These are phyloP conservation scores for Chinchilla lanigera DNA, from an alignment of 2,113 vertebrate species.

Conservation along the genomic window DNA sequence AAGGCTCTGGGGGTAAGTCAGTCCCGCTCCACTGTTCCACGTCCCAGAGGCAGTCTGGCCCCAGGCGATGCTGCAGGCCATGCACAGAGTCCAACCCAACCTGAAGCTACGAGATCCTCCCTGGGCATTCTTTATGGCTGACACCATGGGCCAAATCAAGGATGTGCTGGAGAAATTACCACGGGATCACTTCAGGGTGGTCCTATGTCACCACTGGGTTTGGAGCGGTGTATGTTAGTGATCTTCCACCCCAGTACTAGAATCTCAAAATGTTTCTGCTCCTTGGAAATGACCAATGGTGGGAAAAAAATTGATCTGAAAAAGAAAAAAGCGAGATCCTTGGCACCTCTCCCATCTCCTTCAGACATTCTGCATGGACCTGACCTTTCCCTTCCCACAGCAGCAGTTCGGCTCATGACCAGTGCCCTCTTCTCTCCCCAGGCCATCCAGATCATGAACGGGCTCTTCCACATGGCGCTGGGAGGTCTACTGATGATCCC, in stretches of 20 bases:
- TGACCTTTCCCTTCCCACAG: not conserved
- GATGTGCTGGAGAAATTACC: not conserved
- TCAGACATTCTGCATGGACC: not conserved
- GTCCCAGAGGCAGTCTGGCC: not conserved
- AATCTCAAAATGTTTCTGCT: not conserved
- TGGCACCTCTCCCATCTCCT: not conserved
- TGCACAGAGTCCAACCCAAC: not conserved
- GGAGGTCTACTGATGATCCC: conserved; percentile 72
- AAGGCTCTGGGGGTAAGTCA: conserved; percentile 79
- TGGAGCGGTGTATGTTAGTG: too few relatives aligned
- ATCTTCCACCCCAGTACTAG: not conserved
- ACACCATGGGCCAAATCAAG: not conserved
- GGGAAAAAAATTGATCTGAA: not conserved
- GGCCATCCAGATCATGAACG: conserved; percentile 82
- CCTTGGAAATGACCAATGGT: not conserved
- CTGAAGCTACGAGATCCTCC: not conserved
- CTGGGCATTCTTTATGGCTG: not conserved
- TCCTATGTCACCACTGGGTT: not conserved
- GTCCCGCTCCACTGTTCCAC: fast-evolving
- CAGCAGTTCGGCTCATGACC: not conserved
- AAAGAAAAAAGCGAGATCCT: not conserved
- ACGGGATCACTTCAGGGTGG: not conserved
- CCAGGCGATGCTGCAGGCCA: not conserved
- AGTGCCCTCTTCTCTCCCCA: not conserved
- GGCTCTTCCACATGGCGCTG: conserved; percentile 76